Conservation (phyloP, 2,888 invertebrate species). For the Julus scandinavius region DNA sequence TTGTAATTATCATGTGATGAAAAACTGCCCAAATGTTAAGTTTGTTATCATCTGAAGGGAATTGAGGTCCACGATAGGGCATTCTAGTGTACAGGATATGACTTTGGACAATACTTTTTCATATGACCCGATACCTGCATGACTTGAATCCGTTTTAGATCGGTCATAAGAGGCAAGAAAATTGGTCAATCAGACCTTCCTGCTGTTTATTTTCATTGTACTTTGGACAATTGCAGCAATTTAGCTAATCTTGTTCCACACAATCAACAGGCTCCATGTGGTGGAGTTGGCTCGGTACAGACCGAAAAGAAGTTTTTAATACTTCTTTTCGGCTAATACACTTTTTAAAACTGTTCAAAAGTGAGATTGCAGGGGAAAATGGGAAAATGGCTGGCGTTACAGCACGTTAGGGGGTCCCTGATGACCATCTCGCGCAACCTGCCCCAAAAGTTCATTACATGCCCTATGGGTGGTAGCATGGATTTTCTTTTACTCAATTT, state of each 20-base stretch:
- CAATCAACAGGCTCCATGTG: constrained; percentile 23
- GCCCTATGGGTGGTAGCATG: constrained; percentile 18
- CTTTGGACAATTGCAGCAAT: constrained; percentile 37
- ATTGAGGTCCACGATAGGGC: too few species aligned
- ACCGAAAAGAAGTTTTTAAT: background rate
- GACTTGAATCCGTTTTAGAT: background rate
- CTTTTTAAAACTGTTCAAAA: constrained; percentile 30
- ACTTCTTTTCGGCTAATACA: background rate
- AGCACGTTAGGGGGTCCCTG: constrained; percentile 31
- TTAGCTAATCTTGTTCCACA: background rate
- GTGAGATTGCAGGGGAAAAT: background rate
- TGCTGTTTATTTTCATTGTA: constrained; percentile 29
- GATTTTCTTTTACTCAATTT: constrained; percentile 17
- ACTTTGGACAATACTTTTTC: background rate
- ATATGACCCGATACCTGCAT: background rate
- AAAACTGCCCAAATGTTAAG: too few species aligned
- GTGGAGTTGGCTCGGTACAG: constrained; percentile 19
- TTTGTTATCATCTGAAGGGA: too few species aligned
- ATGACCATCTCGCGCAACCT: constrained; percentile 9
- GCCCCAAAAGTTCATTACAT: constrained; percentile 36
- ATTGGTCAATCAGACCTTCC: constrained; percentile 30
- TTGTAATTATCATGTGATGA: too few species aligned
- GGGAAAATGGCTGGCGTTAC: background rate
- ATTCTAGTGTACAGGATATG: background rate
- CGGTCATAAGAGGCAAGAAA: constrained; percentile 3